These are phyloP conservation scores for Pelmatolapia mariae DNA, from an alignment of 2,113 vertebrate species.

Conservation along the genomic window DNA sequence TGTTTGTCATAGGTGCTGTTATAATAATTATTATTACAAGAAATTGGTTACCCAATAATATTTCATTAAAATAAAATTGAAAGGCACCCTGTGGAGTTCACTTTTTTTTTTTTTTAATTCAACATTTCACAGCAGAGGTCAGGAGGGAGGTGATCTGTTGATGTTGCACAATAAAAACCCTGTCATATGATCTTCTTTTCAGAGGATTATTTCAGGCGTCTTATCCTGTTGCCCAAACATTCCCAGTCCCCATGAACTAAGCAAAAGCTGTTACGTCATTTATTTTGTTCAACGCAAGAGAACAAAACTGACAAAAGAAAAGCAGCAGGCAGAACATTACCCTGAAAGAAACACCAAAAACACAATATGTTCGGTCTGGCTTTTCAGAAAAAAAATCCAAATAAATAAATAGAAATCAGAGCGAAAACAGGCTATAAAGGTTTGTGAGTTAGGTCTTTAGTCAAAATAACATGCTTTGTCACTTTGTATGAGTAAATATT, in stretches of 20 bases:
- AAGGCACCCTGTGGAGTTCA: background rate
- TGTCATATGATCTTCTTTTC: background rate
- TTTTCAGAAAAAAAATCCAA: background rate
- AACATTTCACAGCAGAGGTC: background rate
- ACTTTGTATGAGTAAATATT: background rate
- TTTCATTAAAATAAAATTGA: background rate
- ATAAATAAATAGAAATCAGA: background rate
- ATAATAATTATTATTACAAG: background rate
- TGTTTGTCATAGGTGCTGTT: background rate
- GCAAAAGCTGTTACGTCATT: background rate
- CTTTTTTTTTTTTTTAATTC: too few relatives aligned
- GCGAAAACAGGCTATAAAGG: background rate
- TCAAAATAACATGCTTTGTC: background rate
- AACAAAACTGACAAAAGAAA: background rate
- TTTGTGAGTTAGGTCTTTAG: background rate
- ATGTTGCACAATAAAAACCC: background rate
- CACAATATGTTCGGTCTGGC: background rate
- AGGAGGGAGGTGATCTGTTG: background rate
- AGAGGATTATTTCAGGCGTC: background rate
- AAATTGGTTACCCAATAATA: background rate
- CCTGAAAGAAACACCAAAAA: background rate
- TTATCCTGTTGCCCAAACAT: background rate
- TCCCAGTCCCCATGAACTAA: background rate
- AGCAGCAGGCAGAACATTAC: background rate
- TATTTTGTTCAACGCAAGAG: background rate